These are phyloP conservation scores for Psammodynastes pulverulentus DNA, from an alignment of 2,113 vertebrate genomes.

Conservation along the genomic window DNA sequence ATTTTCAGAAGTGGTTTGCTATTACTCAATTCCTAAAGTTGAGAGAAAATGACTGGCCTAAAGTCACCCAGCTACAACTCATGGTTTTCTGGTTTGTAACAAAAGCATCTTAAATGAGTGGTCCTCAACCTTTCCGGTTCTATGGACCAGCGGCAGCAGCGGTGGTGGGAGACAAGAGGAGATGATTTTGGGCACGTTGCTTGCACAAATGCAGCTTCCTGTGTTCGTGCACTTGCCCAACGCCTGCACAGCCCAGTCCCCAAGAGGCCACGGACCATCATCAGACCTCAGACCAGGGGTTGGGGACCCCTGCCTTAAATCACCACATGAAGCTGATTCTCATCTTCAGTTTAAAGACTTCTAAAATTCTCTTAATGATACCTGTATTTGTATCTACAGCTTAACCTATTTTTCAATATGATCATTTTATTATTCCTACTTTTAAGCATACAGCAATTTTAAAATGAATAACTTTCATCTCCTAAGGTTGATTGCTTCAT, in stretches of 20 bases:
- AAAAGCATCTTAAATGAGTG: not conserved
- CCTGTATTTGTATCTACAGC: not conserved
- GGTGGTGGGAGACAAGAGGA: rapidly evolving
- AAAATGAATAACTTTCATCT: not conserved
- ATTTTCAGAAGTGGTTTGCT: not conserved
- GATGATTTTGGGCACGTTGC: not conserved
- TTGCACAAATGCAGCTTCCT: not conserved
- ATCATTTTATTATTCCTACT: not conserved
- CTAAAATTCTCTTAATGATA: not conserved
- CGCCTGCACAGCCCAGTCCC: not conserved
- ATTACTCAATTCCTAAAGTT: not conserved
- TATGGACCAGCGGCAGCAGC: too few species aligned
- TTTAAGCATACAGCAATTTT: not conserved
- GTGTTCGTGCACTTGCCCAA: not conserved
- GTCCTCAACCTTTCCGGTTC: not conserved
- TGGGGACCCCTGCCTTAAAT: not conserved
- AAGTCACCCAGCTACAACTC: not conserved
- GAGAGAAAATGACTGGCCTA: not conserved
- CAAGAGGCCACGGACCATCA: not conserved
- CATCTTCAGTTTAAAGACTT: not conserved
- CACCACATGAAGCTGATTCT: not conserved
- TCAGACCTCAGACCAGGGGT: not conserved
- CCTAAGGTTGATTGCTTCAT: not conserved
- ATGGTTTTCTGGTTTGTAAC: not conserved
- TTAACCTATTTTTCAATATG: not conserved